Conservation (phyloP, 2,113 vertebrate species). For the Mus pahari region DNA sequence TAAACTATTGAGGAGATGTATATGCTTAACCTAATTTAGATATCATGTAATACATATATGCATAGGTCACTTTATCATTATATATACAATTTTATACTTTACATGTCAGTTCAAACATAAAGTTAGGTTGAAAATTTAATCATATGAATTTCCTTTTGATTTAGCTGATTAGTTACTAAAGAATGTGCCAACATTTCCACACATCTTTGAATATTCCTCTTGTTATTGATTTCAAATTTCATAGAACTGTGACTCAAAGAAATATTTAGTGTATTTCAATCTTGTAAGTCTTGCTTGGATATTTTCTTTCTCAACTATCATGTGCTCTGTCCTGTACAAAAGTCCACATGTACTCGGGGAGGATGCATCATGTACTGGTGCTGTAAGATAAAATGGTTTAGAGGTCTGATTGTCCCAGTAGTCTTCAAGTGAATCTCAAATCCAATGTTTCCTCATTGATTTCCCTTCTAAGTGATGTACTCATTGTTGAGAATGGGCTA, state of each 20-base stretch:
- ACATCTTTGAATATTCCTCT: background rate
- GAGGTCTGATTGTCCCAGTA: background rate
- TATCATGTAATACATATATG: no score
- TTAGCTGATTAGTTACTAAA: background rate
- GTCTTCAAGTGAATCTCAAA: background rate
- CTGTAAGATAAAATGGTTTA: background rate
- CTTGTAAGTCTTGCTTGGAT: background rate
- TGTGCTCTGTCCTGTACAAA: background rate
- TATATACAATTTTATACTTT: background rate
- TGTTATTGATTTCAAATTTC: background rate
- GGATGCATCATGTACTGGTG: background rate
- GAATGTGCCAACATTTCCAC: background rate
- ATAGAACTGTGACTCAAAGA: background rate
- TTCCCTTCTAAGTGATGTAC: background rate
- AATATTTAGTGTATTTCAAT: background rate
- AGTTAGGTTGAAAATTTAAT: background rate
- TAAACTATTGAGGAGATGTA: background rate
- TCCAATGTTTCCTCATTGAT: background rate
- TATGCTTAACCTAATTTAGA: background rate
- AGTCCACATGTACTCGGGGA: background rate
- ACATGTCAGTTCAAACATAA: background rate
- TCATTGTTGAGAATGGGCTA: background rate
- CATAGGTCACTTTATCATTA: background rate
- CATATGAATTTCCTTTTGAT: background rate
- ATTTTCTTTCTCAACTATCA: background rate